Evolutionary conservation across 1,140 invertebrate species (phyloP).

Genomic region (Hirudo medicinalis): DNA sequence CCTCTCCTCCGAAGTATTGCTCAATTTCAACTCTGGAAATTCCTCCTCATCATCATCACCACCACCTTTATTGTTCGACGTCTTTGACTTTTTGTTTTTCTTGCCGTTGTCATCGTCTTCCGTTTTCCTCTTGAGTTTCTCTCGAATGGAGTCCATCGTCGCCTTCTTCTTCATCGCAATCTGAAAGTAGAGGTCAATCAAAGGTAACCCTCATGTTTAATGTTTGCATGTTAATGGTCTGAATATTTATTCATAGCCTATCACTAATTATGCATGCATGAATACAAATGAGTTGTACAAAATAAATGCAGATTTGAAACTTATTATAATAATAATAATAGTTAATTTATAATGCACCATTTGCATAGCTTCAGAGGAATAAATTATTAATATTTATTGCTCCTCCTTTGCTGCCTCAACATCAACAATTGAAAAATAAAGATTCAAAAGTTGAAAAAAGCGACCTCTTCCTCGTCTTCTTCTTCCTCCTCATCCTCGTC

Average conservation of each 20-base stretch:
- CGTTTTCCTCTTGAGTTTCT: not conserved
- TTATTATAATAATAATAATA: too few species aligned
- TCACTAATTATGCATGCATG: not conserved
- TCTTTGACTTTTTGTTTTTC: conserved; percentile 8
- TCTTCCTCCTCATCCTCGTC: not conserved
- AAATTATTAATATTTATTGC: too few species aligned
- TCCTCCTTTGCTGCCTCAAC: not conserved
- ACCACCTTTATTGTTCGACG: not conserved
- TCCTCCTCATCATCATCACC: not conserved
- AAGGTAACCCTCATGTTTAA: not conserved
- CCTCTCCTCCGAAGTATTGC: too few species aligned
- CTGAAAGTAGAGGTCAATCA: too few species aligned
- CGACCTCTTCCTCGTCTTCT: not conserved
- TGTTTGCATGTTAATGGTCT: not conserved
- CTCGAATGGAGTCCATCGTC: not conserved
- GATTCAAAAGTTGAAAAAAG: conserved; percentile 8
- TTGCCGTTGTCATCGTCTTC: not conserved
- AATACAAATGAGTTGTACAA: not conserved
- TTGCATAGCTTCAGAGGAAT: too few species aligned
- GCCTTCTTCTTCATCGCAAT: not conserved
- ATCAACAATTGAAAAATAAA: conserved; percentile 5
- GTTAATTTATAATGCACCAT: too few species aligned
- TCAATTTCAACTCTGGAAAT: too few species aligned
- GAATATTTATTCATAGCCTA: not conserved
- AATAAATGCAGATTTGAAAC: too few species aligned